Percentiles rank a stretch among this genome's conserved stretches.
These are phyloP conservation scores for Colossoma macropomum DNA, from an alignment of 2,113 vertebrate genomes.

Conservation along the genomic window DNA sequence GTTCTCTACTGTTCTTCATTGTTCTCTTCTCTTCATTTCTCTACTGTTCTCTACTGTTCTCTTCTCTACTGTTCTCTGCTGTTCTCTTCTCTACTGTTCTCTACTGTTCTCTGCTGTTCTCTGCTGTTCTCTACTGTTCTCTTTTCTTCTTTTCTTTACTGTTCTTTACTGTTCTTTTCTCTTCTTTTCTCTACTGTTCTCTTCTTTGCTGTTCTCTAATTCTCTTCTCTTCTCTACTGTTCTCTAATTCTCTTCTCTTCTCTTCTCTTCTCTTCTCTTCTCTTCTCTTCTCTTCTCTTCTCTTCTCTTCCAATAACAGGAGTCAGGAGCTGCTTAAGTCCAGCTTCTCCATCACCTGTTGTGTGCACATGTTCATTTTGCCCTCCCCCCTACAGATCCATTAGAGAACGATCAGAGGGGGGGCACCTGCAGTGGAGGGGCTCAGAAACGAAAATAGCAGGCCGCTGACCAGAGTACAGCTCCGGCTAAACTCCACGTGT, in stretches of 20 bases:
- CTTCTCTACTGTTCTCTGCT: background rate
- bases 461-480: background rate
- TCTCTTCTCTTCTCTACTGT: background rate
- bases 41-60: background rate
- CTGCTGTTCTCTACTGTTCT: no score
- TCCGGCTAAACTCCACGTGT: background rate
- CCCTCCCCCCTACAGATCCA: constrained; percentile 27
- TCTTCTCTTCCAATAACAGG: background rate
- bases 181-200: no score
- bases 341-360: constrained; percentile 15
- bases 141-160: no score
- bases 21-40: background rate
- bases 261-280: no score
- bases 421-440: background rate
- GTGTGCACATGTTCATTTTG: constrained; percentile 25
- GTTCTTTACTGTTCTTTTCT: no score
- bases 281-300: background rate
- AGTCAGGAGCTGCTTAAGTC: background rate
- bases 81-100: no score
- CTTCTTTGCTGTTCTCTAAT: no score
- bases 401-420: background rate
- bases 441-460: background rate
- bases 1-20: background rate
- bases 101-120: no score
- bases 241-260: no score